Percentiles rank a stretch among this genome's conserved stretches.
phyloP scores from a whole-genome alignment of 2,113 vertebrate genomes.

The Stictonetta naevosa region DNA sequence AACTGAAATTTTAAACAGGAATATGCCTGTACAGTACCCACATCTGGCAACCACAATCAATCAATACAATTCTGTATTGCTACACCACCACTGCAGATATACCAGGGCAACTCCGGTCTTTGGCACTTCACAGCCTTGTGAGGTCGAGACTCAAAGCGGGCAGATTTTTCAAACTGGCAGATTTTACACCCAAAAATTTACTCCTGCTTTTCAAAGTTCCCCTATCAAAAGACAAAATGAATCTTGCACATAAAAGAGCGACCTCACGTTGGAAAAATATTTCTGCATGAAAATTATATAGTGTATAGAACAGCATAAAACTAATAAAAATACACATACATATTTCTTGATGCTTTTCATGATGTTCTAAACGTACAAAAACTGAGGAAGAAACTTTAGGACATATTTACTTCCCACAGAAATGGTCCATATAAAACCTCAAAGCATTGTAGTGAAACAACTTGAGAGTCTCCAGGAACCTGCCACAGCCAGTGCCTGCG shows the following conservation, averaged over 20 bases:
- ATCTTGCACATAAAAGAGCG: background rate
- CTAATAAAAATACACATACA: background rate
- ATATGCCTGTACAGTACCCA: background rate
- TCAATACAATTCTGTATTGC: background rate
- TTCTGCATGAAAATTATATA: background rate
- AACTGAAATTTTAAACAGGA: slow-evolving; percentile 42
- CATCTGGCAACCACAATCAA: slow-evolving; percentile 33
- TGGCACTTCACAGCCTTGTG: background rate
- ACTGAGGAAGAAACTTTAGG: background rate
- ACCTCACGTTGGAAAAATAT: rapidly evolving
- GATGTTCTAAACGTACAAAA: background rate
- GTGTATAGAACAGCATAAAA: background rate
- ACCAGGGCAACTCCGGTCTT: background rate
- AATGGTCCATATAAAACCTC: background rate
- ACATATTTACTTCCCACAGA: background rate
- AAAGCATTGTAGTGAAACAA: background rate
- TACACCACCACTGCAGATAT: background rate
- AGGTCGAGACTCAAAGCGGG: background rate
- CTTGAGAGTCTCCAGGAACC: background rate
- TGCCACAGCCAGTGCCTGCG: background rate
- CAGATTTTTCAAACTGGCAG: background rate
- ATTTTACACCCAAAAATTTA: background rate
- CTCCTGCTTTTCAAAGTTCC: background rate
- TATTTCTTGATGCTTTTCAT: background rate
- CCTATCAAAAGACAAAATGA: background rate